Base-by-base conservation (phyloP, 2,113 vertebrate genomes). In the Heterocephalus glaber region DNA sequence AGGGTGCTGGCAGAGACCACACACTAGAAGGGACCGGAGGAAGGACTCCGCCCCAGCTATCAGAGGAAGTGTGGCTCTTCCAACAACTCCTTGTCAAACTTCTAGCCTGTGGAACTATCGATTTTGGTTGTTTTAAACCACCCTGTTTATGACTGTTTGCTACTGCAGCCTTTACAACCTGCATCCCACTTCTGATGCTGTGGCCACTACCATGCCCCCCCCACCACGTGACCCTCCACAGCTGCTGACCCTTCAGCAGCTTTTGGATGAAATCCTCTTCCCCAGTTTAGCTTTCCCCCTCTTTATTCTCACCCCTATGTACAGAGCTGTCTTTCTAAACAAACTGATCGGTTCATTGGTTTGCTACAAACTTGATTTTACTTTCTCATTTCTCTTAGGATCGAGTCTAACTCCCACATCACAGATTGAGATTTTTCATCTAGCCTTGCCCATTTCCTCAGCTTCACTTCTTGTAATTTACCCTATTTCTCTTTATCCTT, bases 361-460 rank as follows among this genome's bases (percentile, higher is more conserved):
- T 86, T 87, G 35, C 47, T 80, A 77, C 84, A 49, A 77, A 72
- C 2, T 28, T 79, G 83, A 85, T 83, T 83, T 72, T 28, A 61
- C 87, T 83, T n/a, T 86, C 63, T 76, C 44, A 24, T 80, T 88
- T 90, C 61, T 90, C 94, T 96, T 58, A 58, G 63, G 52, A 56
- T 1, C 30, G 47, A 74, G 19, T 66, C 70, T 56, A 58, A 61
- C 61, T n/a, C 41, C 68, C 80, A 35, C 3, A 1, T 30, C 13
- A 24, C 35, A 49, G 44, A 24, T 74, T 22, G 44, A 35, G 10
- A 49, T 84, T 11, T 70, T 66, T 38, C 19, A 58, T 52, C 49
- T 68, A 56, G 61, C 26, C 35, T 33, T 63, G 6, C 12, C 17
- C 7, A 52, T 58, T 54, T 96, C 68, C 80, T 28, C 33, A 68